A percentile compares a stretch with the other conserved stretches of the same genome.
These are phyloP conservation scores for Excalfactoria chinensis DNA, from an alignment of 2,113 vertebrate species.

Conservation along the genomic window DNA sequence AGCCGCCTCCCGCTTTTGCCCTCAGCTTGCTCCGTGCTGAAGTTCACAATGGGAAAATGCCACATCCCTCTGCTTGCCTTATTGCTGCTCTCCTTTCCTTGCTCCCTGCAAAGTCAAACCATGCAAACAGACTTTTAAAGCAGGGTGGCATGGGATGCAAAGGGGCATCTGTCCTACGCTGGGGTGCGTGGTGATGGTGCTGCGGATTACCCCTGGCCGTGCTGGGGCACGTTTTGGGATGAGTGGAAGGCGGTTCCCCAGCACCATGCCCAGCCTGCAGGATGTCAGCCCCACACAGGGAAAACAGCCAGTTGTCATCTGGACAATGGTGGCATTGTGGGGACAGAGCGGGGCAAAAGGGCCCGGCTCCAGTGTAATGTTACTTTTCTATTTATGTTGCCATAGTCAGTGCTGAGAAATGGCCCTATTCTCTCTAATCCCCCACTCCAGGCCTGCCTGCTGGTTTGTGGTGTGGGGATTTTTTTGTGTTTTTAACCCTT, in stretches of 20 bases:
- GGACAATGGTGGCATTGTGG: constrained; percentile 74
- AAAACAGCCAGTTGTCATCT: constrained; percentile 76
- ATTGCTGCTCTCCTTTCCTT: background rate
- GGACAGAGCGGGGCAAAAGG: constrained; percentile 52
- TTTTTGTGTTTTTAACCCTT: constrained; percentile 49
- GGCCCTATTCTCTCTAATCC: constrained; percentile 69
- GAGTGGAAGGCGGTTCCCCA: background rate
- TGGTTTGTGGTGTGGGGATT: background rate
- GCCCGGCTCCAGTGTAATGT: constrained; percentile 57
- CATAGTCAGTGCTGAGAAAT: constrained; percentile 64
- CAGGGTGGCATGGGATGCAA: background rate
- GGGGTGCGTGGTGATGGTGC: background rate
- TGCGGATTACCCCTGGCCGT: background rate
- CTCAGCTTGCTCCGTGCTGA: background rate
- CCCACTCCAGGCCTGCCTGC: constrained; percentile 55
- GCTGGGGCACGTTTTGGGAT: background rate
- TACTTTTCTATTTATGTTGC: constrained; percentile 67
- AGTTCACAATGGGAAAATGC: background rate
- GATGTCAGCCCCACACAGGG: background rate
- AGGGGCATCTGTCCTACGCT: background rate
- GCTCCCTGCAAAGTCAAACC: background rate
- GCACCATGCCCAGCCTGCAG: background rate
- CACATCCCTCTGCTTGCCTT: rapidly evolving
- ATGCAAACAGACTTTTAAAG: background rate
- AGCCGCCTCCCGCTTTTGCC: background rate